Evolutionary conservation across 2,888 invertebrate genomes (phyloP).

Genomic region (Pachydiplax longipennis): DNA sequence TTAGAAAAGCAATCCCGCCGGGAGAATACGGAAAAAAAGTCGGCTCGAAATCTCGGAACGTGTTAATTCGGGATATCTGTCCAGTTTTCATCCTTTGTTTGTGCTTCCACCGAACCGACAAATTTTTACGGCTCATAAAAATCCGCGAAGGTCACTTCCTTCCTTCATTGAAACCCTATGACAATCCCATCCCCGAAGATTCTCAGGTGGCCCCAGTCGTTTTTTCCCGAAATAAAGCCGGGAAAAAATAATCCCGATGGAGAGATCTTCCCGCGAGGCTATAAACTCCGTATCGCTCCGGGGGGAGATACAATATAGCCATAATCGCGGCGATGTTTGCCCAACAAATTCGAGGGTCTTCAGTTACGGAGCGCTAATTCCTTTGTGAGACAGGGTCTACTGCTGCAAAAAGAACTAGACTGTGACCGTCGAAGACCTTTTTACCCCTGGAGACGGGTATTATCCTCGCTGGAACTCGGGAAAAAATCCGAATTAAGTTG

Average conservation of each 20-base stretch:
- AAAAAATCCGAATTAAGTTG: no score
- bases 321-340: slow-evolving; percentile 15
- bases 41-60: background rate
- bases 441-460: background rate
- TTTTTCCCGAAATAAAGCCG: background rate
- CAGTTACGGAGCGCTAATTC: background rate
- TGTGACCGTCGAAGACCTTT: background rate
- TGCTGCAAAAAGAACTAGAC: background rate
- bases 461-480: background rate
- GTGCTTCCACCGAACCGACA: background rate
- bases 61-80: slow-evolving; percentile 28
- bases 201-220: background rate
- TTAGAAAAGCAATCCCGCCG: background rate
- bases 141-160: background rate
- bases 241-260: background rate
- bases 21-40: background rate
- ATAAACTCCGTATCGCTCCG: background rate
- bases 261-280: background rate
- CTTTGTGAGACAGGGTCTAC: background rate
- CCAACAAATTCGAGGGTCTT: slow-evolving; percentile 2
- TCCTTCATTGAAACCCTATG: background rate
- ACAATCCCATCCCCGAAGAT: background rate
- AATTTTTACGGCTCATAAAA: slow-evolving; percentile 25
- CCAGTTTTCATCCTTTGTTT: background rate
- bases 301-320: background rate